Evolutionary conservation across 2,888 invertebrate genomes (phyloP).

Genomic region (Nomada flava): DNA sequence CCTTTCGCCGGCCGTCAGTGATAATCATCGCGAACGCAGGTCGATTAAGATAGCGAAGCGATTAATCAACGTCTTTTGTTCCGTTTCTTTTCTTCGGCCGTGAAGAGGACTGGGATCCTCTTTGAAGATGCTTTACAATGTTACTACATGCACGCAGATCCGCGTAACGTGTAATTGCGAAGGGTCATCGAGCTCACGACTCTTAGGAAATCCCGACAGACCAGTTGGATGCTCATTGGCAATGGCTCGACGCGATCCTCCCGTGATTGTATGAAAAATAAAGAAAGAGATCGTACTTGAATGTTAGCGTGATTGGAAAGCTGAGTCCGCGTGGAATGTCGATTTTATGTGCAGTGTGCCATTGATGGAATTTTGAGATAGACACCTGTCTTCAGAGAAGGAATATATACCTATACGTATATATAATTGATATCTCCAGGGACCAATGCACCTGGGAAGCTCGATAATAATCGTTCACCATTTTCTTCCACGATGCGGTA

Average conservation of each 20-base stretch:
- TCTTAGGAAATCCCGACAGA: constrained; percentile 9
- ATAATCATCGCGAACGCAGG: neutral
- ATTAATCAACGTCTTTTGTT: too few species aligned
- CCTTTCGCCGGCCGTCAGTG: neutral
- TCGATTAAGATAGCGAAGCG: too few species aligned
- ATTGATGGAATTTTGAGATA: neutral
- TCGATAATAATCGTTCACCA: neutral
- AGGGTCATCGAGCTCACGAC: constrained; percentile 38
- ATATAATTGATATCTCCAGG: neutral
- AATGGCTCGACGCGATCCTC: neutral
- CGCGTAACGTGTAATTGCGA: neutral
- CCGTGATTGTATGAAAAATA: neutral
- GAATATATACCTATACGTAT: neutral
- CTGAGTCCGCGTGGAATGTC: neutral
- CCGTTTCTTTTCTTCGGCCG: too few species aligned
- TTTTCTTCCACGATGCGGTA: too few species aligned
- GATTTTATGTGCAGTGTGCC: neutral
- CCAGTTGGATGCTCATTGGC: neutral
- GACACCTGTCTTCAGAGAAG: neutral
- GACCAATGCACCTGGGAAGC: neutral
- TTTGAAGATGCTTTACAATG: neutral
- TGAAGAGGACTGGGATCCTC: neutral
- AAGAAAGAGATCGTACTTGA: neutral
- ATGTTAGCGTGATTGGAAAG: constrained; percentile 1
- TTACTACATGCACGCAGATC: too few species aligned